Base-by-base conservation (phyloP, 2,888 invertebrate species). In the Caenorhabditis sulstoni region DNA sequence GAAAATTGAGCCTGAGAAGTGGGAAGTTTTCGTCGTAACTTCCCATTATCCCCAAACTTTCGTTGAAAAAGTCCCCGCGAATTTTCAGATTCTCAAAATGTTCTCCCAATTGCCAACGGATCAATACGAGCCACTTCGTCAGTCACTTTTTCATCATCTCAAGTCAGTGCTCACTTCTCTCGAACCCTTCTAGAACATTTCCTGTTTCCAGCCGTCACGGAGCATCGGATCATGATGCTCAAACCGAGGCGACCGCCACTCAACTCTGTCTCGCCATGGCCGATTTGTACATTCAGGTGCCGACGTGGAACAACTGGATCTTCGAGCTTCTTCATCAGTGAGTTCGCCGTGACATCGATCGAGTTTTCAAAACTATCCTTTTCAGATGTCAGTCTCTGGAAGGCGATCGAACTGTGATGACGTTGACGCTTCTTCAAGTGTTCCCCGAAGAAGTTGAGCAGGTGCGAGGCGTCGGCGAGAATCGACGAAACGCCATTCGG, bases 251-350 rank as follows among this genome's bases (percentile, higher is more conserved):
- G 18, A 96, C 97, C 84, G 94, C 96, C 20, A 96, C 96, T 0
- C 91, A 94, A 93, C 92, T 99, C 62, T 95, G 96, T 89, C 91
- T 98, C 76, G 97, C 97, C 0, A 92, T 99, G 55, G 95, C 97
- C 18, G 97, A 98, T 92, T 92, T 99, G 83, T 95, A 96, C 4
- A 92, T 99, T 61, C 95, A 97, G 91, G 96, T 97, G 95, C 93
- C 94, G 16, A 92, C 94, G 0, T 99, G 98, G 98, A 94, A 94
- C 87, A 94, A 94, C 90, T 95, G 97, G 52, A 93, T 95, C 58
- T 92, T 93, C 87, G 95, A 96, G 91, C 92, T 98, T 81, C 93
- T 97, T 44, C 93, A 94, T 89, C 93, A 93, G 90, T 95, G 94
- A 89, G 94, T 94, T 45, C 29, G 41, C 4, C 3, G 41, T 3